phyloP scores from a whole-genome alignment of 2,113 vertebrate genomes.

The Charadrius vociferus region DNA sequence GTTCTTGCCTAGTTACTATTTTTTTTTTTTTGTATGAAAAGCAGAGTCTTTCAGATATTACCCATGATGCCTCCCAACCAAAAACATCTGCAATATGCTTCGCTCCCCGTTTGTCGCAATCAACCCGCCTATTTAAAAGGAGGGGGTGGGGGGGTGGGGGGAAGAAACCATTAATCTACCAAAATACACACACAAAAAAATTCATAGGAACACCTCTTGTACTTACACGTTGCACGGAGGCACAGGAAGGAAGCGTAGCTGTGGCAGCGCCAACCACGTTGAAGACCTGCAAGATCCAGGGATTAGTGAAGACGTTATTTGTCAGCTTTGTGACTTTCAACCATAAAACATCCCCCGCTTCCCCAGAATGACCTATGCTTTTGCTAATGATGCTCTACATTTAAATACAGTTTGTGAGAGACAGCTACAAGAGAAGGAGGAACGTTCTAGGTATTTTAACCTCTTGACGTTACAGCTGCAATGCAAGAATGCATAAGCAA shows the following conservation, averaged over 20 bases:
- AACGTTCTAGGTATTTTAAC: neutral
- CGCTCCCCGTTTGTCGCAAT: neutral
- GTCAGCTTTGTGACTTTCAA: neutral
- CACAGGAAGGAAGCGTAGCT: neutral
- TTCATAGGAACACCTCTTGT: neutral
- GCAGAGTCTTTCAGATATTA: neutral
- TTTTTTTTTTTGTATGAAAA: neutral
- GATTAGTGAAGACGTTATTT: conserved; percentile 20
- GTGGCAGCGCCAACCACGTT: neutral
- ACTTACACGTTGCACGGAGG: neutral
- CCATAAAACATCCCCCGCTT: neutral
- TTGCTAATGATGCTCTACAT: neutral
- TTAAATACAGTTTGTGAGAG: neutral
- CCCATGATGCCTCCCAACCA: conserved; percentile 15
- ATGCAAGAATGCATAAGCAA: neutral
- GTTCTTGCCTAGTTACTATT: neutral
- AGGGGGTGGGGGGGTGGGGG: neutral
- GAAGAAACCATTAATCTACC: neutral
- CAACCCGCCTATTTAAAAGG: neutral
- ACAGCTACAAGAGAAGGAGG: neutral
- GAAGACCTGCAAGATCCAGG: conserved; percentile 54
- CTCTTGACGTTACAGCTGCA: neutral
- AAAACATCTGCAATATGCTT: conserved; percentile 57
- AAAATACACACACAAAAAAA: neutral
- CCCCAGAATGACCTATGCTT: neutral